Base-by-base conservation (phyloP, 2,888 invertebrate genomes). In the Parnassius smintheus region DNA sequence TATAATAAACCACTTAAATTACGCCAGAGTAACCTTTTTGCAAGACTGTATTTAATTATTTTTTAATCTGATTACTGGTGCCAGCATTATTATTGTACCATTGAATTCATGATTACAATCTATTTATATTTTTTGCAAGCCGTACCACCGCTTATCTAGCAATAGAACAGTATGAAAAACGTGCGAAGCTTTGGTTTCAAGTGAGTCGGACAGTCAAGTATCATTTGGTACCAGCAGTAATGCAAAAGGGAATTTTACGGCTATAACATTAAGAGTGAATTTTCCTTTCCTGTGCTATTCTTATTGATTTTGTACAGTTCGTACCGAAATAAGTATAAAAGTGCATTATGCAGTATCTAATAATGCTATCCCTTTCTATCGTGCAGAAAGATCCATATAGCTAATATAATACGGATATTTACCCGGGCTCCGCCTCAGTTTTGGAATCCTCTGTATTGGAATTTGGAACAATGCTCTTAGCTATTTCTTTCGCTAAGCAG, bases 131-230 rank as follows among this genome's bases (percentile, higher is more conserved):
- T 70, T 69, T 57, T 73, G 70, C 70, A n/a, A 13, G 69, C 73
- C 57, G 11, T 75, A 72, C 69, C 10, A 62, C 69, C 10, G 64
- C 69, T 66, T 71, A 72, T 67, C 68, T 67, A 49, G n/a, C 65
- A 68, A 70, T 70, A 70, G 72, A 69, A 71, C 67, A 70, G 65
- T 56, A 64, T 64, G 59, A 35, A 9, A 54, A 57, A 51, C 53
- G 51, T 55, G 56, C 56, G 44, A 61, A 55, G 55, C 59, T 35
- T 41, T 51, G 45, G 56, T 62, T 56, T 59, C 55, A 45, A 45
- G 50, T 54, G 59, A 59, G 50, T 59, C 44, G 35, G 48, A 48
- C 53, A 22, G 42, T 44, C 54, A 53, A n/a, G 46, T 44, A 62
- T 50, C 62, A 62, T 58, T 58, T 58, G 62, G 54, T 53, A 18